Conservation (phyloP, 2,113 vertebrate genomes). For the Benitochromis conjunctus region DNA sequence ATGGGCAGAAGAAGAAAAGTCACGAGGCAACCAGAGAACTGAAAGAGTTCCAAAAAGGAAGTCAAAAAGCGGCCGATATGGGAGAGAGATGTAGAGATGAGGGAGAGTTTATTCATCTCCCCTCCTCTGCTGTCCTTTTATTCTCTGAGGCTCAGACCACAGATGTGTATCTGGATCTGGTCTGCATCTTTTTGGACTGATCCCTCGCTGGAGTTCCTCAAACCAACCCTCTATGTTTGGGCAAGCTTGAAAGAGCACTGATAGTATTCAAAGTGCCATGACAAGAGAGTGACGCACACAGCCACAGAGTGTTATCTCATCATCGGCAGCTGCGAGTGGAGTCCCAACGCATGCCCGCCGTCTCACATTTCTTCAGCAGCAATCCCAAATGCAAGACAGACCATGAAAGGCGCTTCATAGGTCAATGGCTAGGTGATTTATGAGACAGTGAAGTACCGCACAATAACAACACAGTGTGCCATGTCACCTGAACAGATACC, state of each 20-base stretch:
- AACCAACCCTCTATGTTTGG: constrained; percentile 59
- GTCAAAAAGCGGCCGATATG: not conserved
- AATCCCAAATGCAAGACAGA: constrained; percentile 5
- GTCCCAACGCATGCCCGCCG: constrained; percentile 26
- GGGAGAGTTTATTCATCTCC: constrained; percentile 50
- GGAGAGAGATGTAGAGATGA: constrained; percentile 44
- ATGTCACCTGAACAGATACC: not conserved
- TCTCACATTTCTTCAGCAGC: constrained; percentile 37
- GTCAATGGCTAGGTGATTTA: constrained; percentile 19
- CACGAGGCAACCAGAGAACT: not conserved
- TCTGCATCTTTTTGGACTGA: constrained; percentile 46
- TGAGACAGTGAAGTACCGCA: constrained; percentile 4
- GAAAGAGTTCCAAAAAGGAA: constrained; percentile 11
- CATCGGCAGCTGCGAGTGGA: constrained; percentile 62
- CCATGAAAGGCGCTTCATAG: constrained; percentile 17
- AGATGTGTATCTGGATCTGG: constrained; percentile 54
- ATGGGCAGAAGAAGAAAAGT: not conserved
- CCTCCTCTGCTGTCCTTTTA: constrained; percentile 43
- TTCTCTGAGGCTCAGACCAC: constrained; percentile 32
- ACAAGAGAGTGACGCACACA: constrained; percentile 67
- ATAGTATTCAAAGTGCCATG: constrained; percentile 66
- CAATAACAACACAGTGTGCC: not conserved
- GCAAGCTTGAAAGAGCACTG: constrained; percentile 63
- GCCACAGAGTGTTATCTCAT: constrained; percentile 54
- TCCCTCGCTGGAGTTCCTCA: constrained; percentile 57